Evolutionary conservation across 1,140 invertebrate species (phyloP), one percentile per base, ranked within the genome.

Genomic region (Drosophila dunni): DNA sequence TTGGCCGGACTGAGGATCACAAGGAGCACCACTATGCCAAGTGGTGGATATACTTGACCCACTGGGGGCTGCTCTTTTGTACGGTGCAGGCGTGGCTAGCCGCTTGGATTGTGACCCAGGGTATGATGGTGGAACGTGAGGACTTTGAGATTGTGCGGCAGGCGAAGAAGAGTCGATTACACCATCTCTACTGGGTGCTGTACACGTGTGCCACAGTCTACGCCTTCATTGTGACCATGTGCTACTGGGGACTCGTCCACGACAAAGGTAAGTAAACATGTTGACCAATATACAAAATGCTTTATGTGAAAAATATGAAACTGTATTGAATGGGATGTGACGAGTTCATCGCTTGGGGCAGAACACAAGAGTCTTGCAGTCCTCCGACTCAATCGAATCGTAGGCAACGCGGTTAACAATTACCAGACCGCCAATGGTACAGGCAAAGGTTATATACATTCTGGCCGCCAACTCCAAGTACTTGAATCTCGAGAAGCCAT

Each of bases 31-130:
- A 93, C 70, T 92, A 92, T 78, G 75, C 91, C 9, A 94, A 94
- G 75, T 96, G 95, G 95, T 93, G 94, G 44, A 95, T 95, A 45
- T 96, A 95, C 75, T 82, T 96, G n/a, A 96, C 95, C 9, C 94
- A 95, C 76, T 95, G 95, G 95, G 95, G 95, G 9, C 91, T 95
- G 62, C 78, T 93, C 0, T 78, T 94, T 0, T 95, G 94, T 34
- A 84, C 93, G 0, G 66, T 88, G 0, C 95, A 93, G 63, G 91
- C 53, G 57, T 91, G 69, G 94, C 92, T 82, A 74, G 83, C 81
- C 46, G 86, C 90, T 42, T 89, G 90, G 81, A 92, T 93, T 54
- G 85, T 88, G 7, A 92, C 89, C 64, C 91, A 92, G 73, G 92
- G 91, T n/a, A 91, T 93, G 91, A 93, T 92, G 92, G 93, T 85